Evolutionary conservation across 2,888 invertebrate genomes (phyloP).

Genomic region (Metellina segmentata): DNA sequence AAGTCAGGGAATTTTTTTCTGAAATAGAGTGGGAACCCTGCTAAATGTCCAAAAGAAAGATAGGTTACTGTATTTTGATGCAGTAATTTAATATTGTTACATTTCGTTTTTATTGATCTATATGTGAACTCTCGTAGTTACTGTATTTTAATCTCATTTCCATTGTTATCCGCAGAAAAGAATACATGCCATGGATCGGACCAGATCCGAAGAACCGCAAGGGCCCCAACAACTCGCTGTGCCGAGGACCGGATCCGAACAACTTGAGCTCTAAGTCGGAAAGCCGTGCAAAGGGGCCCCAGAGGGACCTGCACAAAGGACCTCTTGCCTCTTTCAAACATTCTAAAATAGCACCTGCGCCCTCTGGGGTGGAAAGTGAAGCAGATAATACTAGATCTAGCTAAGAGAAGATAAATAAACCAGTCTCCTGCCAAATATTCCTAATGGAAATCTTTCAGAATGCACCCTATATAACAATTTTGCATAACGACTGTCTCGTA

Average conservation of each 20-base stretch:
- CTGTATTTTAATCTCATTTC: neutral
- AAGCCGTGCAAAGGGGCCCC: conserved; percentile 75
- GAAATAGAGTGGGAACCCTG: too few relatives aligned
- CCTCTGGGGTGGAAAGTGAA: conserved; percentile 54
- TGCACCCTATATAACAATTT: conserved; percentile 5
- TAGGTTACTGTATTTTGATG: neutral
- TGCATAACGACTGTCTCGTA: neutral
- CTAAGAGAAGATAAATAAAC: conserved; percentile 18
- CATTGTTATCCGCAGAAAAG: conserved; percentile 72
- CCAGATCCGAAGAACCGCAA: conserved; percentile 77
- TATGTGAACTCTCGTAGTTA: too few relatives aligned
- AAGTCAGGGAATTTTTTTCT: too few relatives aligned
- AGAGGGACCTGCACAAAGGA: conserved; percentile 60
- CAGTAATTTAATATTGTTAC: neutral
- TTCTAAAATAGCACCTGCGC: conserved; percentile 60
- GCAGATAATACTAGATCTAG: conserved; percentile 71
- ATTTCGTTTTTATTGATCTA: neutral
- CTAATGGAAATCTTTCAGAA: conserved; percentile 27
- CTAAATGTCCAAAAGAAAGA: too few relatives aligned
- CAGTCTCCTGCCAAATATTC: conserved; percentile 71
- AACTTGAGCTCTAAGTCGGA: conserved; percentile 67
- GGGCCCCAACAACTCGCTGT: conserved; percentile 75
- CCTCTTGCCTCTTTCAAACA: conserved; percentile 71
- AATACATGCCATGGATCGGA: conserved; percentile 78
- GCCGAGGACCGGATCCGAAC: conserved; percentile 73